A percentile compares a stretch with the other conserved stretches of the same genome.
Evolutionary conservation across 2,113 vertebrate species (phyloP).

Genomic region (western clawed frog (Xenopus tropicalis)): UCB_Xtro_10.0 CM004449.2:131669001-131669500

Average conservation of each 20-base stretch:
- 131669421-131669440: constrained; percentile 86
- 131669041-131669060: constrained; percentile 82
- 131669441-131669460: constrained; percentile 60
- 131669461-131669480: too few relatives aligned
- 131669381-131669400: constrained; percentile 68
- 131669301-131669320: constrained; percentile 77
- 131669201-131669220: constrained; percentile 2
- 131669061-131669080: constrained; percentile 57
- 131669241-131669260: constrained; percentile 22
- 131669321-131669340: constrained; percentile 81
- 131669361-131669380: constrained; percentile 66
- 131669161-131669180: constrained; percentile 74
- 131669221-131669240: constrained; percentile 12
- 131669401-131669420: constrained; percentile 77
- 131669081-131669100: constrained; percentile 52
- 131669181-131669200: not conserved
- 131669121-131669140: constrained; percentile 80
- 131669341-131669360: constrained; percentile 83
- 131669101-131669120: constrained; percentile 67
- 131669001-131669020: too few relatives aligned
- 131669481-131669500: too few relatives aligned
- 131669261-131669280: constrained; percentile 26
- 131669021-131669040: constrained; percentile 73
- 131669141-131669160: constrained; percentile 62
- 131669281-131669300: constrained; percentile 59